Base-by-base conservation (phyloP, 1,140 invertebrate genomes). In the Zaprionus davidi region DNA sequence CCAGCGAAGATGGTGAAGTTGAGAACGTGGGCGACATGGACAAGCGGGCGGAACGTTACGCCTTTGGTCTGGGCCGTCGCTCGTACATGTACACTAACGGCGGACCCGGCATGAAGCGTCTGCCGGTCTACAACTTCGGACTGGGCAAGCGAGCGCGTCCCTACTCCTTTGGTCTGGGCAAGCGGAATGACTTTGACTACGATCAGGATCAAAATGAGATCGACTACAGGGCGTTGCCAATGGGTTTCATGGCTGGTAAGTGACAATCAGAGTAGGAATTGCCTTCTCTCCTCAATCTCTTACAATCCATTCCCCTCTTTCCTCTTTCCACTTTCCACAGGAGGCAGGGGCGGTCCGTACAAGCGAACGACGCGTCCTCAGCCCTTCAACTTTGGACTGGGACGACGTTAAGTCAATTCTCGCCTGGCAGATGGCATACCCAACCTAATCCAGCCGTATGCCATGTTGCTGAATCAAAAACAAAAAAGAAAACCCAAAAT, bases 131-230 rank as follows among this genome's bases (percentile, higher is more conserved):
- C 36, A 93, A 93, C 64, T 93, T 93, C 34, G 92, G 92, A 0
- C 69, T 93, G 67, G 92, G 92, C 31, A 93, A 93, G 64, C 76
- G 92, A n/a, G 81, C 92, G 0, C 78, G 82, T 51, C 92, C 91
- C 5, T 93, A 92, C 36, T 92, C 91, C 59, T 92, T 93, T 55
- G 92, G 92, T 2, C 77, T 93, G 78, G 92, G 92, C n/a, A 93
- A 92, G 65, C 88, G 92, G 38, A 76, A 68, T 17, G 87, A 92
- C 62, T 90, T 81, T 44, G 90, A 92, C 7, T 76, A 92, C 56
- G 85, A 87, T 0, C 78, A 88, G 74, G 84, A 46, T 7, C 41
- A 81, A 1, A 81, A 78, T 31, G 84, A 81, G 22, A 70, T 84
- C 28, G 81, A 88, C 28, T 88, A 78, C 58, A 71, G 81, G 41